Evolutionary conservation across 1,140 invertebrate genomes (phyloP), one percentile per base, ranked within the genome.

Genomic region (Micrasema minimum): DNA sequence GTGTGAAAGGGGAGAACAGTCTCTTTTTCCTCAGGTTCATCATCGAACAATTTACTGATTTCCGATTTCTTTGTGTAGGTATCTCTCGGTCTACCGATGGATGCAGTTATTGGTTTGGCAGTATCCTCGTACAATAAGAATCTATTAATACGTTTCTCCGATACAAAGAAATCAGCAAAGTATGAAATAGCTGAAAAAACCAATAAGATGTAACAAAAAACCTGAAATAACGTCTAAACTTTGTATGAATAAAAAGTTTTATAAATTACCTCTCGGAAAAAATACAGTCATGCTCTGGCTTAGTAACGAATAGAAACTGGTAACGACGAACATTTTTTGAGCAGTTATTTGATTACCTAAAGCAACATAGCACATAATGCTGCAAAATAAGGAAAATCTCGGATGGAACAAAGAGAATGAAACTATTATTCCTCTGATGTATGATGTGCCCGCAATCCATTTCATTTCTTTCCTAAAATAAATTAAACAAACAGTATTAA

Each of bases 381-480:
- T 71, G 9, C 45, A 53, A 22, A 69, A 69, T 11, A 75, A 38
- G 14, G 73, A 65, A 57, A 71, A 59, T 59, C 66, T 68, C 10
- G 50, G 26, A 16, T 46, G 53, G 35, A 69, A 65, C 18, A 75
- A 23, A 1, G 43, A 38, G 41, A 75, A 69, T 11, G 69, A 75
- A 3, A 59, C 26, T 11, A 75, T 51, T 16, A 69, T 51, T 48
- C 45, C 66, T 41, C 53, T 45, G 4, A 71, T 61, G 12, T 35
- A 65, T 10, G 73, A 68, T 16, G 66, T 48, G 4, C 65, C 46
- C 11, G 46, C 35, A 20, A 75, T 69, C 31, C 66, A 51, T 59
- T 69, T 69, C 6, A 75, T 75, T 72, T 75, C 73, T 59, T 69
- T 65, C 37, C 73, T 75, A 38, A 48, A 57, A 57, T 37, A 18